Conservation (phyloP, 2,113 vertebrate genomes). For the Pogonocichla stellata region DNA sequence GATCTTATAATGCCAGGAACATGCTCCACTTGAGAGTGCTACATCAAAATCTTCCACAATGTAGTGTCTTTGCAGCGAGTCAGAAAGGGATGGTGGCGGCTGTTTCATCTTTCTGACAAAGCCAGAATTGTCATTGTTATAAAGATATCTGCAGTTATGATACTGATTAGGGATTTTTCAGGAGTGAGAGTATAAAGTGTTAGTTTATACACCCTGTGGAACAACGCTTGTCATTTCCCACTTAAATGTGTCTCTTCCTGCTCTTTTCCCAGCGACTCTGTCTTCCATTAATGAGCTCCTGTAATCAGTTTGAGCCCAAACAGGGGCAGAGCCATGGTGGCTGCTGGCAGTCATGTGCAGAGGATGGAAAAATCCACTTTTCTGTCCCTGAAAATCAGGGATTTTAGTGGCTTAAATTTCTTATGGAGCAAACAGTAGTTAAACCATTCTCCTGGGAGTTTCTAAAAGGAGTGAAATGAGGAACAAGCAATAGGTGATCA, state of each 20-base stretch:
- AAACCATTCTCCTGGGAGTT: neutral
- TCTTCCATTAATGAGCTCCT: conserved; percentile 20
- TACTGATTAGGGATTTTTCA: conserved; percentile 46
- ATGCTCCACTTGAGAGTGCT: conserved; percentile 53
- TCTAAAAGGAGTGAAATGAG: neutral
- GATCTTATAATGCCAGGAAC: conserved; percentile 66
- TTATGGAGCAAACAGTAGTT: neutral
- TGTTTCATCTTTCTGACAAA: conserved; percentile 58
- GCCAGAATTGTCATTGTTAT: conserved; percentile 39
- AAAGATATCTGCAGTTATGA: neutral
- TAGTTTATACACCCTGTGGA: conserved; percentile 40
- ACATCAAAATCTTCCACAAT: conserved; percentile 59
- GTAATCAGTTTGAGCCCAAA: conserved; percentile 29
- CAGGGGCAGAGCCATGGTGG: neutral
- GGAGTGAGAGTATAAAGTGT: conserved; percentile 49
- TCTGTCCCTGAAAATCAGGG: neutral
- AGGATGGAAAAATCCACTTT: neutral
- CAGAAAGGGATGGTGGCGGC: conserved; percentile 26
- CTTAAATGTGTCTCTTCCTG: conserved; percentile 13
- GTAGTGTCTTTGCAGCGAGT: conserved; percentile 50
- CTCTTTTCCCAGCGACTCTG: neutral
- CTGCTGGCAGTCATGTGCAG: neutral
- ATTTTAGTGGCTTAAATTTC: neutral
- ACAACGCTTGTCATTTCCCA: neutral
- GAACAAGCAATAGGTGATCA: neutral